A percentile compares a stretch with the other conserved stretches of the same genome.
These are phyloP conservation scores for Leptonema lineaticorne DNA, from an alignment of 1,140 invertebrate species.

Conservation along the genomic window DNA sequence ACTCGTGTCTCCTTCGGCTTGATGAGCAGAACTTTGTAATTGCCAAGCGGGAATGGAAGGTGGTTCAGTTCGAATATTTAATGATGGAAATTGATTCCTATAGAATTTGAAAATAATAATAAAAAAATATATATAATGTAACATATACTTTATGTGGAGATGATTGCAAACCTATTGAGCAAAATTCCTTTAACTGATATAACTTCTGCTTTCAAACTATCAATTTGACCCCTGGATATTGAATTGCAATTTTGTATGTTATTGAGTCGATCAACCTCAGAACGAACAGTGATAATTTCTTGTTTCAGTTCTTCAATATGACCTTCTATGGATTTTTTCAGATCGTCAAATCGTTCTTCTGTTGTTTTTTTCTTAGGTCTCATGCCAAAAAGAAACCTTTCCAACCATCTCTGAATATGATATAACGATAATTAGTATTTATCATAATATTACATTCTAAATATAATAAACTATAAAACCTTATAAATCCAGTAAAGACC, in stretches of 20 bases:
- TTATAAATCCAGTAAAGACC: conserved; percentile 73
- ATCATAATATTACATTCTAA: conserved; percentile 23
- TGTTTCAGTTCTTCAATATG: conserved; percentile 63
- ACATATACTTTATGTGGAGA: conserved; percentile 18
- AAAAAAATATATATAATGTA: background rate
- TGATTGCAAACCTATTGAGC: conserved; percentile 60
- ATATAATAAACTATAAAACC: conserved; percentile 51
- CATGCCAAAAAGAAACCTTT: conserved; percentile 63
- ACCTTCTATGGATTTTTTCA: conserved; percentile 65
- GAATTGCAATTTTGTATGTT: conserved; percentile 54
- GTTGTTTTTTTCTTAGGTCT: conserved; percentile 62
- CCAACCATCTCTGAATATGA: conserved; percentile 68
- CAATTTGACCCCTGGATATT: conserved; percentile 61
- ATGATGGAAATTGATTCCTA: conserved; percentile 72
- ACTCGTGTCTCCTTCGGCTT: conserved; percentile 44
- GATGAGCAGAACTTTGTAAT: conserved; percentile 55
- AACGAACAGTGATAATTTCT: conserved; percentile 59
- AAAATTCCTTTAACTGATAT: conserved; percentile 75
- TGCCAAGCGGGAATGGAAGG: conserved; percentile 78
- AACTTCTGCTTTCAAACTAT: conserved; percentile 71
- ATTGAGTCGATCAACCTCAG: conserved; percentile 59
- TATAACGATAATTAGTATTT: conserved; percentile 31
- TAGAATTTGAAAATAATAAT: conserved; percentile 44
- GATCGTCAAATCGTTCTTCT: conserved; percentile 64
- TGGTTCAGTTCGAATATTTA: conserved; percentile 61